phyloP scores from a whole-genome alignment of 1,140 invertebrate genomes.

The Semibalanus balanoides region DNA sequence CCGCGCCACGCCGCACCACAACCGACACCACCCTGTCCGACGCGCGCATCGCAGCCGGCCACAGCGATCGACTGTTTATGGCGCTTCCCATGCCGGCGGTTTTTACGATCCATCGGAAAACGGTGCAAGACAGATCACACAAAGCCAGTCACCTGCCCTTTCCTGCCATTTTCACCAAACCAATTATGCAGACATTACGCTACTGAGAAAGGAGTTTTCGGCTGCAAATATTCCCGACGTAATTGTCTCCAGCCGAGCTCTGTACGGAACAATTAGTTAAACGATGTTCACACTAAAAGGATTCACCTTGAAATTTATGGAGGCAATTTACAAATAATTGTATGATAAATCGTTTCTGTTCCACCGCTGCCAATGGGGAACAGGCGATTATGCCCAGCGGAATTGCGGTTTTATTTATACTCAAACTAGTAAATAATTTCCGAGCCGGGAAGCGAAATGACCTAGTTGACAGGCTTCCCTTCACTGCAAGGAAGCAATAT shows the following conservation, averaged over 20 bases:
- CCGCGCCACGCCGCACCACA: no score
- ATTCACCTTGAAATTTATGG: background rate
- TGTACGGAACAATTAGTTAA: background rate
- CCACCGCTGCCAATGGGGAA: background rate
- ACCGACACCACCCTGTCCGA: no score
- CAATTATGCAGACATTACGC: background rate
- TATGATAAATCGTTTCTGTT: background rate
- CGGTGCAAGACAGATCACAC: background rate
- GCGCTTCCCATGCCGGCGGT: background rate
- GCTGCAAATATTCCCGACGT: background rate
- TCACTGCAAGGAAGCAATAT: background rate
- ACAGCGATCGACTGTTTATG: background rate
- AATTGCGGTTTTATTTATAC: background rate
- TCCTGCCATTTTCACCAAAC: background rate
- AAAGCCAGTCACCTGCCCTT: background rate
- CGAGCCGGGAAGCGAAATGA: background rate
- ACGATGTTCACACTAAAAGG: background rate
- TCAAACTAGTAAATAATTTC: background rate
- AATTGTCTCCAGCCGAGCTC: background rate
- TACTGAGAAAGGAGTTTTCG: background rate
- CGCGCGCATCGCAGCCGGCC: no score
- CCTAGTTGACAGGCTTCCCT: background rate
- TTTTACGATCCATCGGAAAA: slow-evolving; percentile 2
- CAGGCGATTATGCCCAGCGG: background rate
- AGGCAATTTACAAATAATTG: background rate